Conservation (phyloP, 2,888 invertebrate genomes). For the Erebia palarica region DNA sequence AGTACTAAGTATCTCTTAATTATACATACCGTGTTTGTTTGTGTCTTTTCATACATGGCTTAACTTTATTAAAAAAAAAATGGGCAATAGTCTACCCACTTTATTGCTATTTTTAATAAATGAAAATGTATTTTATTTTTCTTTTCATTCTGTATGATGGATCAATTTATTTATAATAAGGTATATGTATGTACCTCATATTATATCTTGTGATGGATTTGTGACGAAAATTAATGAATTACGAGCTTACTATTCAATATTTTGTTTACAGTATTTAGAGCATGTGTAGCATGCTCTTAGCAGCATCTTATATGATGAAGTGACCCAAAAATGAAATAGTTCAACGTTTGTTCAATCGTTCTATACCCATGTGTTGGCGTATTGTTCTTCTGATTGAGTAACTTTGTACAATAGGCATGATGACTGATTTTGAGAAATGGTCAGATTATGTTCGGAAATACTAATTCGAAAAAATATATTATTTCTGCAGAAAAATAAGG, state of each 20-base stretch:
- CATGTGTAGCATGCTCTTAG: too few relatives aligned
- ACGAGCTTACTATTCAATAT: background rate
- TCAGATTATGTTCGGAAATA: too few relatives aligned
- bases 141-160: background rate
- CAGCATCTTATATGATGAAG: background rate
- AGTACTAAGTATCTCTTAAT: too few relatives aligned
- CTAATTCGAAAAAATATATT: too few relatives aligned
- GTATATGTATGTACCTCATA: background rate
- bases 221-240: background rate
- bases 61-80: too few relatives aligned
- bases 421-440: too few relatives aligned
- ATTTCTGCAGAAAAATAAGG: too few relatives aligned
- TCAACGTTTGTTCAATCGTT: background rate
- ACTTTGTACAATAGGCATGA: too few relatives aligned
- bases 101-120: background rate
- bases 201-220: background rate
- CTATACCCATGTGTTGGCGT: too few relatives aligned
- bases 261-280: background rate
- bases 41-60: too few relatives aligned
- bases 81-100: background rate
- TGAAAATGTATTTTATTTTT: background rate
- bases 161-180: background rate
- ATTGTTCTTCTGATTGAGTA: too few relatives aligned
- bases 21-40: too few relatives aligned
- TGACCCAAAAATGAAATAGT: background rate